A percentile compares a stretch with the other conserved stretches of the same genome.
Evolutionary conservation across 1,140 invertebrate genomes (phyloP).

Genomic region (Drosophila gunungcola): DNA sequence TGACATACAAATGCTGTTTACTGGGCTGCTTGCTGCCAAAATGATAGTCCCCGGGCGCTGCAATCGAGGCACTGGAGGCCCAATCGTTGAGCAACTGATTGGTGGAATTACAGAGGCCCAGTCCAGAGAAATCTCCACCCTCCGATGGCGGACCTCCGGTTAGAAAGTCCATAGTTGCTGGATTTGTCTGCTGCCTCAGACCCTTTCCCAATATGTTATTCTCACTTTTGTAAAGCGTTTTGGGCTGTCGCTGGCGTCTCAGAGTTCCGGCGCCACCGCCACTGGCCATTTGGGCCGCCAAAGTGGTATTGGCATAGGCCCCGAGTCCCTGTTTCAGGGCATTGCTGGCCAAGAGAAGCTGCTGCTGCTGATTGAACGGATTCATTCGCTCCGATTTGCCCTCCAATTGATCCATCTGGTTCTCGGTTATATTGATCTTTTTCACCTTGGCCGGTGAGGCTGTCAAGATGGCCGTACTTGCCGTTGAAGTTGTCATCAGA

Average conservation of each 20-base stretch:
- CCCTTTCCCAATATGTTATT: conserved; percentile 78
- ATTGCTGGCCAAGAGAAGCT: conserved; percentile 75
- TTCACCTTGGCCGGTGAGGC: conserved; percentile 67
- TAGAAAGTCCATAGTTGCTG: conserved; percentile 59
- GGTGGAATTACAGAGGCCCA: conserved; percentile 77
- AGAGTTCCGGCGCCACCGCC: conserved; percentile 77
- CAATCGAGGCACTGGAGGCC: conserved; percentile 77
- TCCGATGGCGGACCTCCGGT: conserved; percentile 62
- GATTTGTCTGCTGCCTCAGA: conserved; percentile 11
- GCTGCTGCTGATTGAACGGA: conserved; percentile 81
- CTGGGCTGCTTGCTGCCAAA: conserved; percentile 80
- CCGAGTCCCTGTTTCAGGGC: conserved; percentile 78
- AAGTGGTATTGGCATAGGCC: conserved; percentile 78
- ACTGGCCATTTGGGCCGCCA: conserved; percentile 76
- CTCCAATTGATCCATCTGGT: conserved; percentile 79
- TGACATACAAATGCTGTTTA: conserved; percentile 83
- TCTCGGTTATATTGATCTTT: conserved; percentile 84
- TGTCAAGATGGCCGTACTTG: conserved; percentile 70
- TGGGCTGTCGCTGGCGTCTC: conserved; percentile 79
- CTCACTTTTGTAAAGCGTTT: conserved; percentile 80
- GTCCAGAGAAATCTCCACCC: conserved; percentile 56
- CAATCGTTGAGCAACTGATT: conserved; percentile 82
- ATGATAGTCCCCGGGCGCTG: conserved; percentile 73
- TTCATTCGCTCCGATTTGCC: conserved; percentile 63
- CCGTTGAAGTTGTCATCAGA: conserved; percentile 77